Base-by-base conservation (phyloP, 1,140 invertebrate species). In the Homarus americanus region DNA sequence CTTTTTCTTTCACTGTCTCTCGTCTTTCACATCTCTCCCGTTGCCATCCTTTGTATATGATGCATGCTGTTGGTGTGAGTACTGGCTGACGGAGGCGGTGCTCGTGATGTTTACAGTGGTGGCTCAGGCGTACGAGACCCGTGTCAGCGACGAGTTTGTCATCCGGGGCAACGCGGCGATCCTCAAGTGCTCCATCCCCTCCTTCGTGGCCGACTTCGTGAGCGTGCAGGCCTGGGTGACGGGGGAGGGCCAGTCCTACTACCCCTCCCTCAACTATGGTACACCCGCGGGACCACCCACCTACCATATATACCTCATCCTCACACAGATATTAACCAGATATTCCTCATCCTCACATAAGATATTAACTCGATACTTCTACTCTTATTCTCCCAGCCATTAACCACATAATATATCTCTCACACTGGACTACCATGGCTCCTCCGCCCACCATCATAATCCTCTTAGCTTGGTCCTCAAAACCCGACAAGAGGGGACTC, bases 151-250 rank as follows among this genome's bases (percentile, higher is more conserved):
- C 92, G 94, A 94, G 7, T 95, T 94, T 93, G 94, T 94, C 7
- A 94, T 94, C 82, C 89, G 93, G 20, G 94, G 94, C 5, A 94
- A 94, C 89, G 94, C 94, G 1, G 95, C 94, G 36, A 93, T 95
- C 24, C 58, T 93, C 63, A 93, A 92, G 76, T 94, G 93, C 86
- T 78, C 91, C 53, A 85, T 93, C 69, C 93, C 93, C 2, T 92
- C 91, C 82, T 93, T 92, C 92, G 93, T 92, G 36, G 85, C 92
- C 66, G 93, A 93, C 75, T 93, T 93, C 82, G 87, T 93, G 36
- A 78, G 36, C 32, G 92, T 93, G 17, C 93, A 92, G 92, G 93
- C 94, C 87, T 93, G 94, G 93, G 72, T 91, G 58, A 91, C 88
- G 28, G 82, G 76, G 24, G 86, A 80, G n/a, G 73, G 83, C 66